Evolutionary conservation across 2,113 vertebrate genomes (phyloP).

Genomic region (Apistogramma diplotaenia): DNA sequence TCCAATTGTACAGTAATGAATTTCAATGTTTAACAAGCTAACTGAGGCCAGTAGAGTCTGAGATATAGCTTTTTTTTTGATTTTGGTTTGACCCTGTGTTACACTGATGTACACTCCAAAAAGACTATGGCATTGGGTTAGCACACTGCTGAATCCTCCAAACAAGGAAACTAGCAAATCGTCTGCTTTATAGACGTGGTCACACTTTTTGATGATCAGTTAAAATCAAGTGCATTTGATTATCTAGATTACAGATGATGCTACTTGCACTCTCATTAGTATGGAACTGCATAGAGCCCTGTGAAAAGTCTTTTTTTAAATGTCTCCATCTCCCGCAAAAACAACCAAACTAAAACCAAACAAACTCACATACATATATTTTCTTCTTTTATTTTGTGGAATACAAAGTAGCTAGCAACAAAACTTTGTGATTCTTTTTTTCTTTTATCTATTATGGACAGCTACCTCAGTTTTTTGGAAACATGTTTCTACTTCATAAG

Average conservation of each 20-base stretch:
- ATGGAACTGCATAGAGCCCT: neutral
- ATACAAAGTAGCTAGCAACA: too few species aligned
- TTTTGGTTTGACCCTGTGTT: neutral
- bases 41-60: neutral
- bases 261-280: neutral
- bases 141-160: too few species aligned
- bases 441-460: too few species aligned
- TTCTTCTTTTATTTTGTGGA: too few species aligned
- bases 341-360: neutral
- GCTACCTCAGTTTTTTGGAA: too few species aligned
- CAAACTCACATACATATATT: too few species aligned
- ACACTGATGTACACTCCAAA: neutral
- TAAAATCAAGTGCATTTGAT: neutral
- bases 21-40: neutral
- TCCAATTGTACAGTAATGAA: neutral
- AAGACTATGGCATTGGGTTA: too few species aligned
- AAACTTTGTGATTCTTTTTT: too few species aligned
- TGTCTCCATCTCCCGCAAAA: neutral
- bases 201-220: neutral
- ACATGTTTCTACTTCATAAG: too few species aligned
- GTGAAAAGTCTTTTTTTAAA: neutral
- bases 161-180: too few species aligned
- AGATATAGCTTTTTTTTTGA: rapidly evolving
- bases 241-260: neutral
- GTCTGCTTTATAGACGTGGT: neutral